phyloP scores from a whole-genome alignment of 1,140 invertebrate species.

The Drosophila kepulauana region DNA sequence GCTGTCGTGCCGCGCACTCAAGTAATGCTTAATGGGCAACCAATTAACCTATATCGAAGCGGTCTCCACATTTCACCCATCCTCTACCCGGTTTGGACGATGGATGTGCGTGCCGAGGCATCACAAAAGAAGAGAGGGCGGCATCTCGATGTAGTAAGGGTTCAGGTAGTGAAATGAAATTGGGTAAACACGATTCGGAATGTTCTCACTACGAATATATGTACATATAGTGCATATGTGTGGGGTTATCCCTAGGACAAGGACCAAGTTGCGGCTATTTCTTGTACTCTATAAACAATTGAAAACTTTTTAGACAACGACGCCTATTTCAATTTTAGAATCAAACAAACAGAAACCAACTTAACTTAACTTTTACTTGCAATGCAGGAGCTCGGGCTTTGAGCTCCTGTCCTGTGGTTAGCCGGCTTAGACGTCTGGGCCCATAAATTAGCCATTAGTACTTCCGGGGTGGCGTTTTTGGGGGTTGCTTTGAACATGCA shows the following conservation, averaged over 20 bases:
- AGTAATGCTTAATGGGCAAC: slow-evolving; percentile 53
- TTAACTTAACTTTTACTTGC: slow-evolving; percentile 48
- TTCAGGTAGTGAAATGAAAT: slow-evolving; percentile 52
- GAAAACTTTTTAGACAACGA: slow-evolving; percentile 75
- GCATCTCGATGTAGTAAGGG: slow-evolving; percentile 23
- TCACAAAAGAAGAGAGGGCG: slow-evolving; percentile 1
- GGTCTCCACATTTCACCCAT: slow-evolving; percentile 14
- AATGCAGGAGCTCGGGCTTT: not conserved
- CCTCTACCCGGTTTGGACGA: slow-evolving; percentile 8
- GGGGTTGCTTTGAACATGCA: slow-evolving; percentile 68
- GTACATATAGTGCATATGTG: not conserved
- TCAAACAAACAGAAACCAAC: slow-evolving; percentile 61
- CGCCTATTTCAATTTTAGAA: slow-evolving; percentile 81
- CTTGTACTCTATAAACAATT: slow-evolving; percentile 78
- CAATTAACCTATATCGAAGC: slow-evolving; percentile 74
- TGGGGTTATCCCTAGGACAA: not conserved
- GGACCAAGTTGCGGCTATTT: slow-evolving; percentile 47
- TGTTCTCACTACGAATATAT: slow-evolving; percentile 35
- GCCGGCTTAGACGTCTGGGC: slow-evolving; percentile 43
- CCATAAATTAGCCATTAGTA: slow-evolving; percentile 82
- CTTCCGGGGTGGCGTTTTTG: slow-evolving; percentile 56
- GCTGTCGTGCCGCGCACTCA: slow-evolving; percentile 24
- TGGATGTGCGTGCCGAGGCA: slow-evolving; percentile 36
- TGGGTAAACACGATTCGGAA: slow-evolving; percentile 55
- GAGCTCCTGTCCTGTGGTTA: slow-evolving; percentile 50